A percentile compares a stretch with the other conserved stretches of the same genome.
These are phyloP conservation scores for Romanogobio albipinnatus DNA, from an alignment of 2,113 vertebrate species.

Conservation along the genomic window DNA sequence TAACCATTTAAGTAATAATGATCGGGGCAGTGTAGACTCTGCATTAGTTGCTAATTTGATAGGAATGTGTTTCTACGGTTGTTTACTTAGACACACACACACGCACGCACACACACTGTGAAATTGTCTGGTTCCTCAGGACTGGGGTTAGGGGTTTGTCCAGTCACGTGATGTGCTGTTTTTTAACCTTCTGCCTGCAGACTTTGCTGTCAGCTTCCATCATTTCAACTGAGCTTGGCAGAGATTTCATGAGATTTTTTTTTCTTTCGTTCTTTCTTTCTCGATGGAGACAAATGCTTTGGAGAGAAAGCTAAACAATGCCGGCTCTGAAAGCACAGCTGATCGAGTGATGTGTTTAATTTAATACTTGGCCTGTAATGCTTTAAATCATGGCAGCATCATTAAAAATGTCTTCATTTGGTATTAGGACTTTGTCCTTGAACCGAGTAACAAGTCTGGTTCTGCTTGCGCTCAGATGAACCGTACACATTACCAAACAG, in stretches of 20 bases:
- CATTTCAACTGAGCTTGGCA: conserved; percentile 72
- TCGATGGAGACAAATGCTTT: conserved; percentile 68
- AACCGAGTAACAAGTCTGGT: conserved; percentile 58
- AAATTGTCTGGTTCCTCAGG: conserved; percentile 71
- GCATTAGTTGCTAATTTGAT: conserved; percentile 60
- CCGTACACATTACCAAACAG: background rate
- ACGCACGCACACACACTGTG: conserved; percentile 13
- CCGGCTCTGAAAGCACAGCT: conserved; percentile 49
- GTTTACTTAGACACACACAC: conserved; percentile 45
- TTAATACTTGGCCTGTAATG: conserved; percentile 37
- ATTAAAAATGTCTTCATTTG: conserved; percentile 42
- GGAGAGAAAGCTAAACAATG: conserved; percentile 60
- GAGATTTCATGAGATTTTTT: conserved; percentile 60
- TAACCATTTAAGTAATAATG: conserved; percentile 60
- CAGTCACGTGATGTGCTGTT: conserved; percentile 74
- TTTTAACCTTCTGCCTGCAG: conserved; percentile 79
- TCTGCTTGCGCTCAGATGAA: conserved; percentile 76
- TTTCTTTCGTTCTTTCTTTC: conserved; percentile 49
- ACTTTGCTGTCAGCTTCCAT: conserved; percentile 78
- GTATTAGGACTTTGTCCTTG: conserved; percentile 1
- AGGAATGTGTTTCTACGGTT: conserved; percentile 62
- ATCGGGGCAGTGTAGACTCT: conserved; percentile 53
- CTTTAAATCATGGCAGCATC: conserved; percentile 26
- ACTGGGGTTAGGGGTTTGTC: conserved; percentile 73
- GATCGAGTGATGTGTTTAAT: conserved; percentile 42